Base-by-base conservation (phyloP, 2,797 vertebrate species). In the Scarus forsteni region DNA sequence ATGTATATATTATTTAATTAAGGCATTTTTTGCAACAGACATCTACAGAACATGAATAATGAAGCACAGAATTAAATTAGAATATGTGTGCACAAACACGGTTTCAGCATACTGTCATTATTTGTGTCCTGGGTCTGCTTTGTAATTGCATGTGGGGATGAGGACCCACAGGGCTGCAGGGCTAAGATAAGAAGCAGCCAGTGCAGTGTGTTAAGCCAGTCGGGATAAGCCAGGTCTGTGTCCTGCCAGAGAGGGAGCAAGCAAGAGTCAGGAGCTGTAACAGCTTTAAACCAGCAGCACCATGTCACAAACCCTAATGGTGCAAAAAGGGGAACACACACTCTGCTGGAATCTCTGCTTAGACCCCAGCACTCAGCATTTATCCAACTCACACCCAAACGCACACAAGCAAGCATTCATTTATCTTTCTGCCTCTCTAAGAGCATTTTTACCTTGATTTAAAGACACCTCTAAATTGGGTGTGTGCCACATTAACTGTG, bases 171-270 rank as follows among this genome's bases (percentile, higher is more conserved):
- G 66, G 57, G 68, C 89, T 88, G 87, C 73, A 75, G 67, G 71
- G 51, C 18, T 2, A n/a, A 89, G 87, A 91, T 88, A 87, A 86
- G 81, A 15, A 46, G 1, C 74, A 70, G 66, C 69, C 60, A 55
- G 62, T 34, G 62, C 57, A 60, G 42, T 62, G 62, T 53, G 79
- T 60, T 75, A 75, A 85, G 75, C 75, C 77, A 70, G 50, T 48
- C 52, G 1, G 85, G 63, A 71, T 77, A 51, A 81, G 68, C 70
- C 62, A 57, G 66, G 63, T 48, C 70, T 75, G 53, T 7, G 70
- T 83, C 77, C 74, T 85, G 84, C 80, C 72, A 80, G 79, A 79
- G 35, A 43, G 44, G 10, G 42, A 73, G 19, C 16, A 15, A 65
- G 60, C 18, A 3, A 50, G 59, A 55, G 27, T 40, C 69, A 53